Base-by-base conservation (phyloP, 2,113 vertebrate genomes). In the Micronisus gabar region DNA sequence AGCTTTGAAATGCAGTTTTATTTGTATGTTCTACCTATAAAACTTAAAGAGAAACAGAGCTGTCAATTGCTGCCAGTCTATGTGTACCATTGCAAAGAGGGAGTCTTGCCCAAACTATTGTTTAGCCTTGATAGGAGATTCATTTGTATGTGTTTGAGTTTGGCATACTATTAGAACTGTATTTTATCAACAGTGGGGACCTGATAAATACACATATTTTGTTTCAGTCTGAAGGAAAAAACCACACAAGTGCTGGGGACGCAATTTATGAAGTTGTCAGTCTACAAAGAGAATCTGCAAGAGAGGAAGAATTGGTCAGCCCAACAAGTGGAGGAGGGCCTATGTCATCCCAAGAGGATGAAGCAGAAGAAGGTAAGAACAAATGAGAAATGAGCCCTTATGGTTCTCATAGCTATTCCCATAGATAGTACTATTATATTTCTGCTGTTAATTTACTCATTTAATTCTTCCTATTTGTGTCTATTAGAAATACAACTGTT, bases 201-300 rank as follows among this genome's bases (percentile, higher is more conserved):
- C 52, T 97, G 81, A 93, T 66, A 30, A 40, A 80, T 86, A 56
- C 48, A 22, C 13, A 0, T 80, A 13, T 94, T 97, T 43, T 97
- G 7, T 76, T 97, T 98, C 95, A 99, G 99, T 98, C 97, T 90
- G 98, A 98, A 86, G 98, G 98, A 41, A 99, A 98, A 97, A 95
- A 94, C 90, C 98, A 98, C 65, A 93, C 98, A 62, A 98, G n/a
- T 55, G 70, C 97, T 92, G 99, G 98, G 73, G 99, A 99, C 74
- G 98, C 98, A 11, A 99, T 99, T 91, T 99, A 99, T 88, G 99
- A 99, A 97, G 99, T 99, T 94, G 98, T 99, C 94, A 99, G 99
- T 96, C 98, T 99, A 55, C 99, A 99, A 93, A 98, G 99, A 87
- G 98, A 99, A 88, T 99, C 99, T 38, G 99, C 99, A 90, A 98